Percentiles rank a stretch among this genome's conserved stretches.
Evolutionary conservation across 2,113 vertebrate species (phyloP).

Genomic region (Columba janthina): DNA sequence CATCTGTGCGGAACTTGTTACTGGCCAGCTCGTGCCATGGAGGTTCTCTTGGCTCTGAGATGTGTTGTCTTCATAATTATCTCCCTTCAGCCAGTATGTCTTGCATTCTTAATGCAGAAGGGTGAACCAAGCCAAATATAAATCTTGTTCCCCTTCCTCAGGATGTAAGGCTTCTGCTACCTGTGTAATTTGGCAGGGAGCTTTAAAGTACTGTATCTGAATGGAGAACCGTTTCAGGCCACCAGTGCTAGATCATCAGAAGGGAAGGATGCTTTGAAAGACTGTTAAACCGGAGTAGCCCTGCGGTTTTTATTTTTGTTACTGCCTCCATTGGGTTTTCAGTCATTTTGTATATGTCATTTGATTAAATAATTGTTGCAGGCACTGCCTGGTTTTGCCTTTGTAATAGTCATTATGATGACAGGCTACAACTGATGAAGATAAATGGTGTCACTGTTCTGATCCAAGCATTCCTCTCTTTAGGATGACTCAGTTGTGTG

Average conservation of each 20-base stretch:
- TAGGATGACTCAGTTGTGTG: neutral
- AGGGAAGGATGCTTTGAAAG: neutral
- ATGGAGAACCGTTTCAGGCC: neutral
- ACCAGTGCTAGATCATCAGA: neutral
- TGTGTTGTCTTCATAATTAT: neutral
- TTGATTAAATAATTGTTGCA: conserved; percentile 25
- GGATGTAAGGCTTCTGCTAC: neutral
- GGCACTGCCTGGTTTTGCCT: neutral
- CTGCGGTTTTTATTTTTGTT: neutral
- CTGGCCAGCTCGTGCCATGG: neutral
- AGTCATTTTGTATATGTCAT: neutral
- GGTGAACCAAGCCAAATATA: neutral
- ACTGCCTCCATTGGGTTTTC: neutral
- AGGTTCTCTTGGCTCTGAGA: neutral
- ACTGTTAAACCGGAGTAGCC: neutral
- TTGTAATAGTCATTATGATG: neutral
- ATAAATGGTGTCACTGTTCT: fast-evolving
- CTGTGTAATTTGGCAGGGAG: neutral
- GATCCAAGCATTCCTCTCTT: neutral
- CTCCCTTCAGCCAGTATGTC: neutral
- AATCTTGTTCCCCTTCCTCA: neutral
- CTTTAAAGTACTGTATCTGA: neutral
- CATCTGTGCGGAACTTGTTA: neutral
- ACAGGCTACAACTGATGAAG: neutral
- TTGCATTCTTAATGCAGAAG: neutral